Evolutionary conservation across 1,140 invertebrate genomes (phyloP).

Genomic region (Condylostylus longicornis): DNA sequence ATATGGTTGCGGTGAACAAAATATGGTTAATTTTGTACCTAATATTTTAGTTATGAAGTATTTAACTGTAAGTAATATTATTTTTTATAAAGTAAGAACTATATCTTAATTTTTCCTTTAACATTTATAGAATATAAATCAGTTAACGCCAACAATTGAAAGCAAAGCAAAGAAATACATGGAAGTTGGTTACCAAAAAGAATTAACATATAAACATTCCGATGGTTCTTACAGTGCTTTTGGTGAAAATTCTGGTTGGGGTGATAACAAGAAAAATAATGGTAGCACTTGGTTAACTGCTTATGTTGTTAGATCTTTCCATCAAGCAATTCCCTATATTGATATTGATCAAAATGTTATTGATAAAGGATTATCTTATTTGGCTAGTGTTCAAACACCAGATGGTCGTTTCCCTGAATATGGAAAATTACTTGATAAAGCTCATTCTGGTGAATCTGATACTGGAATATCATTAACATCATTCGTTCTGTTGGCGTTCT

Average conservation of each 20-base stretch:
- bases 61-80: conserved; percentile 24
- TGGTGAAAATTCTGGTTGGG: too few relatives aligned
- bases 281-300: conserved; percentile 94
- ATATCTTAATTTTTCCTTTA: not conserved
- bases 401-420: conserved; percentile 74
- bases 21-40: conserved; percentile 85
- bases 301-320: conserved; percentile 78
- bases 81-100: not conserved
- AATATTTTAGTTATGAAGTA: conserved; percentile 79
- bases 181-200: conserved; percentile 79
- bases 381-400: conserved; percentile 53
- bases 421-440: conserved; percentile 56
- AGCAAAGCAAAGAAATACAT: conserved; percentile 59
- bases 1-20: conserved; percentile 88
- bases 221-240: conserved; percentile 96
- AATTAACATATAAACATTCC: conserved; percentile 71
- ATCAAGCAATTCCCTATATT: conserved; percentile 64
- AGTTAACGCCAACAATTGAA: conserved; percentile 40
- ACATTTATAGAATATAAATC: conserved; percentile 13
- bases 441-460: conserved; percentile 55
- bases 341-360: conserved; percentile 61
- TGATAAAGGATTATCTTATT: conserved; percentile 58
- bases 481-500: conserved; percentile 59
- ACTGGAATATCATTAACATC: conserved; percentile 59
- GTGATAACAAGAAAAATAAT: conserved; percentile 55